phyloP scores from a whole-genome alignment of 2,888 invertebrate species.

The Drosophila sordidula region DNA sequence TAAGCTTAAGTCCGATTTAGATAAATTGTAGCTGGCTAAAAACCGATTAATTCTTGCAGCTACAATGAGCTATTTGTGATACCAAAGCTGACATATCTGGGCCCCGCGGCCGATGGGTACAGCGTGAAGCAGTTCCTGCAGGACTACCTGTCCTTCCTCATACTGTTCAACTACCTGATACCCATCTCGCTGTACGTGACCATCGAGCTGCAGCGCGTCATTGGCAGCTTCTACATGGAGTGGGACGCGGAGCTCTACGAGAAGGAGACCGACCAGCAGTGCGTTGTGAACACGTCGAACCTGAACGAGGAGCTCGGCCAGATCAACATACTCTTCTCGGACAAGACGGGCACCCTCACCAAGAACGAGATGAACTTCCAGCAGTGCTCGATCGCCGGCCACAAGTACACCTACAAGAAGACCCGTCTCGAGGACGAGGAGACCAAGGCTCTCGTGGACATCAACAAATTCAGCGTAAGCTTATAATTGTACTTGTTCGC shows the following conservation, averaged over 20 bases:
- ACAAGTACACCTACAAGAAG: conserved; percentile 85
- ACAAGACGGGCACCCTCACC: conserved; percentile 94
- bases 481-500: too few species aligned
- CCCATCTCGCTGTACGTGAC: conserved; percentile 94
- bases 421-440: conserved; percentile 82
- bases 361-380: conserved; percentile 94
- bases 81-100: conserved; percentile 84
- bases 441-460: conserved; percentile 70
- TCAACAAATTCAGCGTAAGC: conserved; percentile 83
- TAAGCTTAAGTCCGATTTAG: too few species aligned
- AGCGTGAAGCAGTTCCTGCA: conserved; percentile 85
- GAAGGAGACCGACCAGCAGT: conserved; percentile 87
- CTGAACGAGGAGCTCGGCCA: conserved; percentile 95
- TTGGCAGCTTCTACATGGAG: conserved; percentile 90
- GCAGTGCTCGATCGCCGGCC: conserved; percentile 89
- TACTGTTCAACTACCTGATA: conserved; percentile 93
- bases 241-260: conserved; percentile 91
- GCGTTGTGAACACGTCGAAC: conserved; percentile 93
- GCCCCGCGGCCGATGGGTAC: conserved; percentile 73
- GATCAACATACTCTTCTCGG: conserved; percentile 92
- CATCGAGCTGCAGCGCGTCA: conserved; percentile 90
- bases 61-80: conserved; percentile 82
- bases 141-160: conserved; percentile 90
- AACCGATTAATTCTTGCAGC: conserved; percentile 46
- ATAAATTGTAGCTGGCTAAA: too few species aligned